Evolutionary conservation across 2,797 vertebrate species (phyloP).

Genomic region (Hafferia zeledoni): DNA sequence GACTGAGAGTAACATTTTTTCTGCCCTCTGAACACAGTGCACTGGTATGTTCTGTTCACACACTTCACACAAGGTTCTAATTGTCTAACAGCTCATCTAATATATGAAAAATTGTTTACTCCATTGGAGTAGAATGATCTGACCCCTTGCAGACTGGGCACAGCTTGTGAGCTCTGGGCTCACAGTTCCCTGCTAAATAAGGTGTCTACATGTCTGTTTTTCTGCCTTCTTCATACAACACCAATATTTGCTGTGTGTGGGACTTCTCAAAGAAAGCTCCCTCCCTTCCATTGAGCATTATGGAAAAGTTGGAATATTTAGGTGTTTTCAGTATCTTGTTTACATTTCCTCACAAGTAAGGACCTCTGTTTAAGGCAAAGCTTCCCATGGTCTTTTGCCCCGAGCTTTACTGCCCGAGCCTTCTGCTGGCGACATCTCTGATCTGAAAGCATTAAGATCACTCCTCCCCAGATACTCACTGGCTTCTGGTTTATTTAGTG

Average conservation of each 20-base stretch:
- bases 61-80: neutral
- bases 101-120: neutral
- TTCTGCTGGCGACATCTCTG: neutral
- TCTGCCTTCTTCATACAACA: neutral
- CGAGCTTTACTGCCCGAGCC: neutral
- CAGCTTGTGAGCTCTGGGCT: neutral
- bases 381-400: neutral
- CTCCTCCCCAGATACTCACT: slow-evolving; percentile 26
- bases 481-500: slow-evolving; percentile 46
- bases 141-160: neutral
- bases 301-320: neutral
- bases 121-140: neutral
- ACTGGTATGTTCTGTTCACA: neutral
- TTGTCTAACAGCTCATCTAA: neutral
- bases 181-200: neutral
- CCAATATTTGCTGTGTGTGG: fast-evolving
- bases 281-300: neutral
- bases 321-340: neutral
- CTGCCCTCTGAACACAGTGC: neutral
- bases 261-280: neutral
- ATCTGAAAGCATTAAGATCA: slow-evolving; percentile 59
- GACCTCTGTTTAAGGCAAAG: slow-evolving; percentile 2
- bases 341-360: neutral
- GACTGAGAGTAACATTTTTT: neutral
- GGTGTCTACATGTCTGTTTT: neutral